Base-by-base conservation (phyloP, 37 sponge, comb jelly and placozoan genomes). In the Haliclona indistincta region DNA sequence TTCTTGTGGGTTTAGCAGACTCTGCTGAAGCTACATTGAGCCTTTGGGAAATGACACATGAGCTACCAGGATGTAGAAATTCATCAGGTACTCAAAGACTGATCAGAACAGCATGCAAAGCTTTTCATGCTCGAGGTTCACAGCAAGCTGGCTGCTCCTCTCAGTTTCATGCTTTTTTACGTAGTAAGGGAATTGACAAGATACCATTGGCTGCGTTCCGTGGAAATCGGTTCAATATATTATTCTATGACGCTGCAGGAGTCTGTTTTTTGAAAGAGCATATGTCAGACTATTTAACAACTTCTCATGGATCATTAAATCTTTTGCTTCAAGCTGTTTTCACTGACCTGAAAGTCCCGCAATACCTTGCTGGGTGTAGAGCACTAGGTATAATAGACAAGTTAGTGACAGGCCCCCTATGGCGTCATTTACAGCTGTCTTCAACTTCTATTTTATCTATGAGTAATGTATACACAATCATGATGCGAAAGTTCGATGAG, bases 181-280 rank as follows among this genome's bases (percentile, higher is more conserved):
- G 54, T 3, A 20, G 29, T 3, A 41, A 70, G 20, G 81, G 81
- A 7, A 44, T 80, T 32, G 30, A 40, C 19, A 23, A 28, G 22
- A 11, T 71, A 37, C 72, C 81, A 29, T 45, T 80, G 52, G 81
- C 81, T 4, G 23, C 64, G 2, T 71, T 80, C 40, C 3, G 19
- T 20, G 73, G 71, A 35, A 80, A 80, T 32, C 72, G 73, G 3
- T 79, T 80, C 19, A 80, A 80, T 33, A 71, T 80, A 15, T 1
- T 80, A 43, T 80, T 80, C 34, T 71, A 71, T 71, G 73, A 80
- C 62, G 81, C 56, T 33, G 73, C 54, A 38, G 81, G 65, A 49
- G 71, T 80, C 1, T 49, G 41, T 80, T 41, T 63, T 23, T 70
- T 81, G 29, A 43, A 52, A 51, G 56, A 72, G 13, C 51, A 61